A percentile compares a stretch with the other conserved stretches of the same genome.
phyloP scores from a whole-genome alignment of 1,140 invertebrate species.

The Scylla paramamosain region DNA sequence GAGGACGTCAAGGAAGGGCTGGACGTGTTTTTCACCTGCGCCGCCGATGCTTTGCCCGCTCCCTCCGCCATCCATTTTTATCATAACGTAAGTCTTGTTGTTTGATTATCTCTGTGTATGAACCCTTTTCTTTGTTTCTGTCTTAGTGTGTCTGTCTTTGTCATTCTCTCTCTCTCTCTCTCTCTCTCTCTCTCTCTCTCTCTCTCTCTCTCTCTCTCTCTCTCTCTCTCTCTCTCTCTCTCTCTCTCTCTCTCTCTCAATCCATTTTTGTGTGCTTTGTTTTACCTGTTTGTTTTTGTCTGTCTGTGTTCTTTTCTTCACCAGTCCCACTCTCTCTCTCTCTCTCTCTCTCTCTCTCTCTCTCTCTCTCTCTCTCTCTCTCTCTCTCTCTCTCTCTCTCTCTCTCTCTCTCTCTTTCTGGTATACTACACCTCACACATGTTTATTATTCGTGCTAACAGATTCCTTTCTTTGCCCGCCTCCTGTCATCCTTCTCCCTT shows the following conservation, averaged over 20 bases:
- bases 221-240: not conserved
- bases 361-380: not conserved
- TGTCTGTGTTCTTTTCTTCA: not conserved
- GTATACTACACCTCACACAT: no score
- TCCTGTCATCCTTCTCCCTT: not conserved
- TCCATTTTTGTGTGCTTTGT: not conserved
- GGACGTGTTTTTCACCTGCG: constrained; percentile 51
- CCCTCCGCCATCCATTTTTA: constrained; percentile 31
- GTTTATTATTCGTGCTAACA: no score
- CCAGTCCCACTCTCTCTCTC: not conserved
- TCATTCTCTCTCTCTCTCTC: not conserved
- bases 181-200: constrained; percentile 34
- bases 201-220: constrained; percentile 48
- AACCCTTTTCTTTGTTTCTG: not conserved
- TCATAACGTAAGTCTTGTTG: constrained; percentile 22
- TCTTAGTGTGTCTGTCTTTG: not conserved
- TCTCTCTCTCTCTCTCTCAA: not conserved
- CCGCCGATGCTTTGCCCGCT: not conserved
- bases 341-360: not conserved
- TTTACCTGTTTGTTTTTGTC: not conserved
- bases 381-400: not conserved
- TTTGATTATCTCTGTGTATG: not conserved
- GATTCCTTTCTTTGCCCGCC: not conserved
- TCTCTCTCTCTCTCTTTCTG: not conserved
- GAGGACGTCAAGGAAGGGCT: constrained; percentile 27